Percentiles rank a stretch among this genome's conserved stretches.
Evolutionary conservation across 2,888 invertebrate genomes (phyloP).

Genomic region (Drosophila parthenogenetica): DNA sequence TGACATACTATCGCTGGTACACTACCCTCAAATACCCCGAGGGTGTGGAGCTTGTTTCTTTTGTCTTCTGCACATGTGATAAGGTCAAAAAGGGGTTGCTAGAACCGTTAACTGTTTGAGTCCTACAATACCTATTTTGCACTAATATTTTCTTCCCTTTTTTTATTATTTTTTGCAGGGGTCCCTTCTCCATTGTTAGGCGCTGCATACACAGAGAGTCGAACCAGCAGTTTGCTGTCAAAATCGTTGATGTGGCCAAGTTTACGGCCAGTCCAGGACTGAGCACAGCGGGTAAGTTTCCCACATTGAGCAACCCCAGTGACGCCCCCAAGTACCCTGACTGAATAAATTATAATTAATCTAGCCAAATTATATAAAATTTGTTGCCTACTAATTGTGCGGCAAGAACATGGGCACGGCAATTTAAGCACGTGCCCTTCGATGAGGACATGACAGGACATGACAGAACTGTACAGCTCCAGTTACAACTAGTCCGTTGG

Average conservation of each 20-base stretch:
- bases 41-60: background rate
- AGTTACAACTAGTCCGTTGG: constrained; percentile 28
- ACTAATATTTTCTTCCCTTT: constrained; percentile 14
- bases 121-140: constrained; percentile 3
- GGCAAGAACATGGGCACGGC: constrained; percentile 26
- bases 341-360: constrained; percentile 81
- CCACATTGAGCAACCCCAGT: constrained; percentile 39
- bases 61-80: background rate
- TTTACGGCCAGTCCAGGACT: constrained; percentile 98
- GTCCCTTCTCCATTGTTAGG: constrained; percentile 98
- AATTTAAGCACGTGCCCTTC: constrained; percentile 46
- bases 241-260: constrained; percentile 98
- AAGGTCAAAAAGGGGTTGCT: constrained; percentile 37
- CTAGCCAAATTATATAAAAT: constrained; percentile 77
- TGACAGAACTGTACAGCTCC: constrained; percentile 5
- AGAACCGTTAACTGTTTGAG: constrained; percentile 7
- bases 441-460: constrained; percentile 16
- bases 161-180: constrained; percentile 86
- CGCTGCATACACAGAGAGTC: constrained; percentile 98
- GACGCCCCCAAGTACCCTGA: constrained; percentile 29
- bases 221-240: constrained; percentile 98
- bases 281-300: constrained; percentile 94
- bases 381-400: constrained; percentile 71
- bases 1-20: background rate
- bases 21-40: constrained; percentile 15